Percentiles rank a stretch among this genome's conserved stretches.
Evolutionary conservation across 2,113 vertebrate genomes (phyloP).

Genomic region (Perca schrenkii): DNA sequence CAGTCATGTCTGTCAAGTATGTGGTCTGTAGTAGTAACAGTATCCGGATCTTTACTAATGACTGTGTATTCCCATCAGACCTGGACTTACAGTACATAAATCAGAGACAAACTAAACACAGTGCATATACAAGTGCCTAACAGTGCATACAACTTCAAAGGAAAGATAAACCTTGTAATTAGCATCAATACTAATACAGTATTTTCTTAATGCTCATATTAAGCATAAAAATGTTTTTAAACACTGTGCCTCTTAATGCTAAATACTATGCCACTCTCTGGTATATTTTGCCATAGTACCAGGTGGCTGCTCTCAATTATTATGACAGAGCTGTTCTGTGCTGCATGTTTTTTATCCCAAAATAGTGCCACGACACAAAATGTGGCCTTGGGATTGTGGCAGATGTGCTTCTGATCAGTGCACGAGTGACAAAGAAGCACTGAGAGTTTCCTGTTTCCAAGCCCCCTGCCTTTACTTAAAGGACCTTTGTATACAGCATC

Average conservation of each 20-base stretch:
- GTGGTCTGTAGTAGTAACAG: neutral
- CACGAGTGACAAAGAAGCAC: constrained; percentile 9
- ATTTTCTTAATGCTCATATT: neutral
- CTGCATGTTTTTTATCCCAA: constrained; percentile 20
- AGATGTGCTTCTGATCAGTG: constrained; percentile 44
- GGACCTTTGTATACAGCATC: constrained; percentile 6
- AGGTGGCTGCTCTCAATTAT: constrained; percentile 25
- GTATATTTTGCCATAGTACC: constrained; percentile 6
- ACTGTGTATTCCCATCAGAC: constrained; percentile 16
- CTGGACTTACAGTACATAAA: neutral
- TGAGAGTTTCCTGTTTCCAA: neutral
- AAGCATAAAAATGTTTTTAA: neutral
- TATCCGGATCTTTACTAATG: neutral
- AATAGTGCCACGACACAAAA: constrained; percentile 19
- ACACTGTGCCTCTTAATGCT: neutral
- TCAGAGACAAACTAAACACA: neutral
- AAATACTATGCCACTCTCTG: neutral
- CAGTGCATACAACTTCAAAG: neutral
- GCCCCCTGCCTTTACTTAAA: constrained; percentile 7
- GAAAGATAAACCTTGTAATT: neutral
- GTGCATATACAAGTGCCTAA: neutral
- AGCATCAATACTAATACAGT: neutral
- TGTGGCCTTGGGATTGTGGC: constrained; percentile 31
- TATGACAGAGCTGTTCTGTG: constrained; percentile 20
- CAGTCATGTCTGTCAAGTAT: constrained; percentile 18